Evolutionary conservation across 2,797 vertebrate genomes (phyloP).

Genomic region (Spea hammondii): DNA sequence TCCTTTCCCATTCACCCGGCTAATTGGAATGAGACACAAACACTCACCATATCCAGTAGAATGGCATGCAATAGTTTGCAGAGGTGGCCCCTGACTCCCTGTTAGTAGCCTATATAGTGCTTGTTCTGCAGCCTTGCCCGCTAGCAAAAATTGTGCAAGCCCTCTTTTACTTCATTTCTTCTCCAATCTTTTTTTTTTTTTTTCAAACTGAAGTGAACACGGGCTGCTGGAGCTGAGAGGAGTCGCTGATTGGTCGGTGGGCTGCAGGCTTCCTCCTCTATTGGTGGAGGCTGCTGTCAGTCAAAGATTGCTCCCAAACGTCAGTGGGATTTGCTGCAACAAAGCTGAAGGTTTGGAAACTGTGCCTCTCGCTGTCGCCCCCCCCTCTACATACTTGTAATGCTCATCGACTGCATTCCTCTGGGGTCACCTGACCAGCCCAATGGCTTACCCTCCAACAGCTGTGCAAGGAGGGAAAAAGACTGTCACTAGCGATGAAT

Average conservation of each 20-base stretch:
- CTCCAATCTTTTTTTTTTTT: conserved; percentile 20
- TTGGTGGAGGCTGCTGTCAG: conserved; percentile 26
- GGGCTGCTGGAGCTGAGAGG: background rate
- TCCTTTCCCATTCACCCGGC: background rate
- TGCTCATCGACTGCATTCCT: conserved; percentile 45
- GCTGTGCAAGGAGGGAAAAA: conserved; percentile 9
- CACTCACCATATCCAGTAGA: conserved; percentile 27
- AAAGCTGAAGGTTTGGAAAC: conserved; percentile 16
- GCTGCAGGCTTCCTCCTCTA: background rate
- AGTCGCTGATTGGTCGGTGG: conserved; percentile 17
- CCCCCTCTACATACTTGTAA: conserved; percentile 13
- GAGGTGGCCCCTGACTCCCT: background rate
- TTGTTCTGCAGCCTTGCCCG: background rate
- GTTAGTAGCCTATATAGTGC: background rate
- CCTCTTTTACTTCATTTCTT: conserved; percentile 19
- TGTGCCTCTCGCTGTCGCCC: conserved; percentile 4
- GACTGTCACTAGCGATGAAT: background rate
- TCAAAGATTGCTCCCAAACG: background rate
- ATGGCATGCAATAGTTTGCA: background rate
- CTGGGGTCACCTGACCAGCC: conserved; percentile 40
- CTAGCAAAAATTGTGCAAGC: background rate
- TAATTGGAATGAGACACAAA: background rate
- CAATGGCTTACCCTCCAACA: conserved; percentile 13
- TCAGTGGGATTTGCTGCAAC: conserved; percentile 21
- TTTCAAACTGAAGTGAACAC: conserved; percentile 24